phyloP scores from a whole-genome alignment of 37 sponge, comb jelly and placozoan genomes.

The Lycopodina hypogea region DNA sequence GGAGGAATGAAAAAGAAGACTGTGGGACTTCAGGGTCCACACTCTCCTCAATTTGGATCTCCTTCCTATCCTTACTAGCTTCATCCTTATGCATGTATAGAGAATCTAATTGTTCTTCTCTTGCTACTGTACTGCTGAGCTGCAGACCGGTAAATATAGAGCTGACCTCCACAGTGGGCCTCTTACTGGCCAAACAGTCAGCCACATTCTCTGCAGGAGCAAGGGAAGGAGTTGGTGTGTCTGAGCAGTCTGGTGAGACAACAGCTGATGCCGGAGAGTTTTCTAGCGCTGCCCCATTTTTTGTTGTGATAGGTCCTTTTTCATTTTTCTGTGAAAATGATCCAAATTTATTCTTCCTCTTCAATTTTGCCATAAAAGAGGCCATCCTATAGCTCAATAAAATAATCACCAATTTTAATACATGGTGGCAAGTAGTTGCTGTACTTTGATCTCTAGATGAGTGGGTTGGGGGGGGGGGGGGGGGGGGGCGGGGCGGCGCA shows the following conservation, averaged over 20 bases:
- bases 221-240: background rate
- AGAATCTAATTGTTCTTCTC: constrained; percentile 4
- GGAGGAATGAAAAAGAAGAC: background rate
- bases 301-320: no score
- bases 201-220: background rate
- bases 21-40: background rate
- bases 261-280: no score
- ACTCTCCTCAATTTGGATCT: background rate
- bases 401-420: background rate
- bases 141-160: constrained; percentile 26
- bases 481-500: background rate
- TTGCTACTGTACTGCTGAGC: constrained; percentile 8
- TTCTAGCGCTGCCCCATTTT: no score
- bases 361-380: background rate
- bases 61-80: background rate
- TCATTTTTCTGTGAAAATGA: no score
- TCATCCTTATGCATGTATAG: constrained; percentile 7
- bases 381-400: no score
- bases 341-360: background rate
- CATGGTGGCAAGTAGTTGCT: no score
- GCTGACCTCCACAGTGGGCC: constrained; percentile 1
- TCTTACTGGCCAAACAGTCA: background rate
- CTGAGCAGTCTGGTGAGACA: no score
- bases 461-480: background rate
- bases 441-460: background rate